Base-by-base conservation (phyloP, 2,113 vertebrate species). In the Mirza zaza region DNA sequence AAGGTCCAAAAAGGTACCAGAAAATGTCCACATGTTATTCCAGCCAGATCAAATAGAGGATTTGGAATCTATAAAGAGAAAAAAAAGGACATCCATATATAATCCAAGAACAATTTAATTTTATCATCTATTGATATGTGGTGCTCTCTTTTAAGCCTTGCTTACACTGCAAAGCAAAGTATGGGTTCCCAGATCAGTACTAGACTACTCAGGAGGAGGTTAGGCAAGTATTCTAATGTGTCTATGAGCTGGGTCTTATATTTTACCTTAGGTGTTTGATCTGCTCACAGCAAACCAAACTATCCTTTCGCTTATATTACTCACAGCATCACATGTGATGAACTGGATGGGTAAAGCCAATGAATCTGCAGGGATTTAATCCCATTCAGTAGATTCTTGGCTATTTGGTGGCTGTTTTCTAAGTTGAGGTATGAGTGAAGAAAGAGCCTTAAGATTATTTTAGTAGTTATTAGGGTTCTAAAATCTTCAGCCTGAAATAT, bases 1-100 rank as follows among this genome's bases (percentile, higher is more conserved):
- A 99, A 99, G 48, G 99, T 99, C 99, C 99, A 99, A 97, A 99
- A 99, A 61, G 99, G 99, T 97, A 99, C 99, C 76, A 99, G 98
- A 92, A 99, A 99, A 97, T 99, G 99, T 87, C 99, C 99, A 96
- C 99, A 99, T 10, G 99, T 99, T 97, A 99, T 99, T 97, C 99
- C 99, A 59, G 99, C 99, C 97, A 99, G 98, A 98, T 99, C 99
- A 77, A 99, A 99, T 23, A 99, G 98, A 42, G 99, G 99, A 95
- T 99, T 99, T 93, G 99, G 99, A 98, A 99, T 99, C 99, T 99
- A 94, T 59, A 84, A 91, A 91, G 86, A 87, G 48, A 88, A 7
- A 96, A 61, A 87, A 57, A 85, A 45, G 12, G 18, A 85, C 11
- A 32, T 77, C 21, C 18, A 94, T 36, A 79, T 20, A 71, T 59